Percentiles rank a stretch among this genome's conserved stretches.
Conservation (phyloP, 2,888 invertebrate genomes). For the Heliconius aoede region DNA sequence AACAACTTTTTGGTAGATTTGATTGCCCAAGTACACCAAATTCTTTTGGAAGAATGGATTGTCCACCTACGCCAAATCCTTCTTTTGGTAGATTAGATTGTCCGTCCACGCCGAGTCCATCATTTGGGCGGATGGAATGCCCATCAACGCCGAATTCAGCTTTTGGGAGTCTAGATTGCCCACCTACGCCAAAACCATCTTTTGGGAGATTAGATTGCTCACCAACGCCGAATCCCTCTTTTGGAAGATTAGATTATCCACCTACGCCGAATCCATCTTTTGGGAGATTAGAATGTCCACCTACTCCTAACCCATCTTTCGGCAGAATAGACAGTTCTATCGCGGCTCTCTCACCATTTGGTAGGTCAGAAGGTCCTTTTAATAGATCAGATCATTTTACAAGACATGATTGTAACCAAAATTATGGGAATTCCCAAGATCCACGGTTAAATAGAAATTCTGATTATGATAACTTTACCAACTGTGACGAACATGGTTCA, state of each 20-base stretch:
- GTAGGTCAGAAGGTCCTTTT: slow-evolving; percentile 40
- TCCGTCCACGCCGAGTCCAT: slow-evolving; percentile 51
- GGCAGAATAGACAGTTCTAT: slow-evolving; percentile 46
- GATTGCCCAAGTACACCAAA: slow-evolving; percentile 48
- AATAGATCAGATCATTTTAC: slow-evolving; percentile 53
- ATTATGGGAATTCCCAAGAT: slow-evolving; percentile 57
- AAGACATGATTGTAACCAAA: slow-evolving; percentile 49
- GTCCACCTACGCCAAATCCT: slow-evolving; percentile 57
- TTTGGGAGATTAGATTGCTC: slow-evolving; percentile 52
- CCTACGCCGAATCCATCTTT: slow-evolving; percentile 50
- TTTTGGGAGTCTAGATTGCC: slow-evolving; percentile 35
- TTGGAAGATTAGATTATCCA: slow-evolving; percentile 51
- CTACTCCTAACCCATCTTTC: slow-evolving; percentile 45
- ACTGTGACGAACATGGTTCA: slow-evolving; percentile 53
- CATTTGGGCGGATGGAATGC: slow-evolving; percentile 41
- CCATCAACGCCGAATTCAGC: slow-evolving; percentile 45
- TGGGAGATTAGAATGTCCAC: slow-evolving; percentile 50
- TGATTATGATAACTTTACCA: slow-evolving; percentile 56
- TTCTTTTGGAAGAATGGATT: slow-evolving; percentile 50
- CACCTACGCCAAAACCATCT: slow-evolving; percentile 47
- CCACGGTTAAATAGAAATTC: slow-evolving; percentile 65
- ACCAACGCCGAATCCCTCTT: slow-evolving; percentile 55
- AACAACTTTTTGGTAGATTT: slow-evolving; percentile 9
- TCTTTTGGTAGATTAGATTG: slow-evolving; percentile 62
- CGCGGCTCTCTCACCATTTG: slow-evolving; percentile 39